These are phyloP conservation scores for Trichoplusia ni DNA, from an alignment of 1,140 invertebrate species.

Conservation along the genomic window DNA sequence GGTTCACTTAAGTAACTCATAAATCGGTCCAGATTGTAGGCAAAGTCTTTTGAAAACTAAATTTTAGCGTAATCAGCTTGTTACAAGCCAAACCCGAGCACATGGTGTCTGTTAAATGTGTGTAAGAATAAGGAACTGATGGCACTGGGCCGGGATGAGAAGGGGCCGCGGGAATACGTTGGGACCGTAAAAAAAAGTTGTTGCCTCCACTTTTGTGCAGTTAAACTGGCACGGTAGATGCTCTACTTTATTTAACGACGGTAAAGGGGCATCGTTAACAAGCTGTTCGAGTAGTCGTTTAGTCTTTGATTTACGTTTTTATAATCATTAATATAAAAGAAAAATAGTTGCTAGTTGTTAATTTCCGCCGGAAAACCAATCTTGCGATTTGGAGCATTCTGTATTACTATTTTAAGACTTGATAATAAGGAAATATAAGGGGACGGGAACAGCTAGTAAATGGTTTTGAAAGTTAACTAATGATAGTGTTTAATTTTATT, in stretches of 20 bases:
- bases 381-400: not conserved
- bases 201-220: constrained; percentile 60
- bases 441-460: no score
- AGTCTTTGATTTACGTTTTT: not conserved
- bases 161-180: constrained; percentile 73
- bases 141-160: constrained; percentile 55
- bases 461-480: no score
- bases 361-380: not conserved
- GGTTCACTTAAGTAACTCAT: constrained; percentile 8
- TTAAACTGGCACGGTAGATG: constrained; percentile 47
- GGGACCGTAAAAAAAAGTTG: constrained; percentile 66
- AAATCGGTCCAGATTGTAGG: constrained; percentile 5
- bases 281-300: not conserved
- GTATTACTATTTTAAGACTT: constrained; percentile 8
- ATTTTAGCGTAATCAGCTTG: not conserved
- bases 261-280: constrained; percentile 20
- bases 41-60: constrained; percentile 1
- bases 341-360: not conserved
- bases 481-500: no score
- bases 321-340: not conserved
- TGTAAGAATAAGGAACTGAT: constrained; percentile 74
- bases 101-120: constrained; percentile 55
- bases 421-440: not conserved
- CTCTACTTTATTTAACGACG: constrained; percentile 54
- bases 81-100: constrained; percentile 36